phyloP scores from a whole-genome alignment of 1,140 invertebrate genomes.

The Drosophila ambigua region DNA sequence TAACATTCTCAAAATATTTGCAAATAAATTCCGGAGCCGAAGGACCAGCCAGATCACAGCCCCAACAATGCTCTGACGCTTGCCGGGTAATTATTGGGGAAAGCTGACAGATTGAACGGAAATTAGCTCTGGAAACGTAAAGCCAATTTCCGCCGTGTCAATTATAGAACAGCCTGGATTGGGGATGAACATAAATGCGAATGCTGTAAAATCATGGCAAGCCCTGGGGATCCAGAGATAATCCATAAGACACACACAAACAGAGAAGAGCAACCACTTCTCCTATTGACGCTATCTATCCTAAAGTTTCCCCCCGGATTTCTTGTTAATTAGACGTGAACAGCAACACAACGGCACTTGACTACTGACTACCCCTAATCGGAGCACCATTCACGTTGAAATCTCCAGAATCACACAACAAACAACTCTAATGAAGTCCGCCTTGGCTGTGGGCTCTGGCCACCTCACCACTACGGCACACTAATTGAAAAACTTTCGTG shows the following conservation, averaged over 20 bases:
- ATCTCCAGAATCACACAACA: conserved; percentile 45
- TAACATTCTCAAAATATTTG: conserved; percentile 56
- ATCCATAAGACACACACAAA: conserved; percentile 3
- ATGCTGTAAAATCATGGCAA: not conserved
- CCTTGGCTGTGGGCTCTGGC: not conserved
- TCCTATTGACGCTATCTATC: not conserved
- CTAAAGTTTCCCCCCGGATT: conserved; percentile 15
- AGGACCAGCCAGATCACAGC: conserved; percentile 23
- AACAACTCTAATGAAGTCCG: conserved; percentile 50
- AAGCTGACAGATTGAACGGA: conserved; percentile 38
- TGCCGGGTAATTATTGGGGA: conserved; percentile 11
- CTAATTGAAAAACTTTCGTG: conserved; percentile 54
- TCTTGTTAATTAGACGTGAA: conserved; percentile 44
- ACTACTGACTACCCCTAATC: conserved; percentile 28
- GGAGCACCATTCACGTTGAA: conserved; percentile 27
- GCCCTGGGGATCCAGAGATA: too few species aligned
- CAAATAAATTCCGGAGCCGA: conserved; percentile 32
- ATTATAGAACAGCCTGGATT: conserved; percentile 23
- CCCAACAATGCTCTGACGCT: not conserved
- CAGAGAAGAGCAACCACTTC: not conserved
- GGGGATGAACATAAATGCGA: conserved; percentile 18
- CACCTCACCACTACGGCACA: conserved; percentile 8
- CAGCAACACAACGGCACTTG: conserved; percentile 41
- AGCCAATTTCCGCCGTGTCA: conserved; percentile 43
- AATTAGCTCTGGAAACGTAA: conserved; percentile 40